These are phyloP conservation scores for Lutraria lutraria DNA, from an alignment of 2,888 invertebrate genomes.

Conservation along the genomic window DNA sequence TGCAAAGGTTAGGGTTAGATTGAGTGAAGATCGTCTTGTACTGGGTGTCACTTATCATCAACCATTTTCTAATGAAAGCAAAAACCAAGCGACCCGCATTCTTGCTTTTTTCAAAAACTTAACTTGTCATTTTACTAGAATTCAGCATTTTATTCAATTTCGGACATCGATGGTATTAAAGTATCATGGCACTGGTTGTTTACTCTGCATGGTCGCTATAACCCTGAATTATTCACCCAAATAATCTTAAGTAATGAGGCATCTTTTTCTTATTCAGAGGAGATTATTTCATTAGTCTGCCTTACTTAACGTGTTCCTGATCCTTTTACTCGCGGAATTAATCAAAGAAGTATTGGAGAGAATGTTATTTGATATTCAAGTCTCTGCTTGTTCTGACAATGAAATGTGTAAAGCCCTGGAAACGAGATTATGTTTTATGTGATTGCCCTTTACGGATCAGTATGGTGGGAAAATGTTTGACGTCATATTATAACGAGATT, in stretches of 20 bases:
- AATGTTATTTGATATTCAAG: constrained; percentile 15
- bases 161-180: not conserved
- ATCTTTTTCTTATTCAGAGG: not conserved
- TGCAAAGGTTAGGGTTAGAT: too few relatives aligned
- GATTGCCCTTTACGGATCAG: constrained; percentile 6
- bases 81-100: too few relatives aligned
- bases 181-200: not conserved
- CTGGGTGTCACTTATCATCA: too few relatives aligned
- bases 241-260: not conserved
- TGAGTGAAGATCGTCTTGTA: too few relatives aligned
- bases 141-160: not conserved
- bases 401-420: not conserved
- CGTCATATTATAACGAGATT: not conserved
- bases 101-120: too few relatives aligned
- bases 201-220: not conserved
- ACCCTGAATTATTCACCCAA: not conserved
- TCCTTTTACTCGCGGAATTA: not conserved
- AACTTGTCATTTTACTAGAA: not conserved
- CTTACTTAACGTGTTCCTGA: not conserved
- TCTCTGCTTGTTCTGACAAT: not conserved
- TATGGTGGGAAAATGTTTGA: not conserved
- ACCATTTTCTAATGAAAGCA: too few relatives aligned
- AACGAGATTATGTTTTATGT: not conserved
- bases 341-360: constrained; percentile 3
- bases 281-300: not conserved